Conservation (phyloP, 2,797 vertebrate genomes). For the Leucoraja ocellata region DNA sequence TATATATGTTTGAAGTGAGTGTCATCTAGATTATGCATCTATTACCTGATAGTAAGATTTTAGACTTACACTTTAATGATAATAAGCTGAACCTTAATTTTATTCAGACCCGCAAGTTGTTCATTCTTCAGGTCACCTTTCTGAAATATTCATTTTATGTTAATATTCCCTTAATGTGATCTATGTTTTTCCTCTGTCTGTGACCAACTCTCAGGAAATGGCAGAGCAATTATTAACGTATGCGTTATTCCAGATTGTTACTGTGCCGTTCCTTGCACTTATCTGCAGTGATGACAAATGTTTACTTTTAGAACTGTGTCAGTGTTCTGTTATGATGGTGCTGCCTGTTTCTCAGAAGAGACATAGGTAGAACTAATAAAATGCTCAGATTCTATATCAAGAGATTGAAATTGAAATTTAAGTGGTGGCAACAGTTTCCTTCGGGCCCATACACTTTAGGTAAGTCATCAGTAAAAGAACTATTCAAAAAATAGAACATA, state of each 20-base stretch:
- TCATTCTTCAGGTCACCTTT: neutral
- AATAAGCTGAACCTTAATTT: neutral
- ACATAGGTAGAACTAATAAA: neutral
- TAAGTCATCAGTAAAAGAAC: neutral
- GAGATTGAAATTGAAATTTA: neutral
- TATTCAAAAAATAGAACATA: too few relatives aligned
- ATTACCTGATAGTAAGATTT: neutral
- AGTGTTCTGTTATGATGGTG: neutral
- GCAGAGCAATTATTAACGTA: neutral
- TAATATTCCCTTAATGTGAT: neutral
- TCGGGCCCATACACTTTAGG: neutral
- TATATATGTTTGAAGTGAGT: neutral
- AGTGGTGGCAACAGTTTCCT: neutral
- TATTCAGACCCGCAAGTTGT: neutral
- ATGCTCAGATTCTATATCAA: neutral
- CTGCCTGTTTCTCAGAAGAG: too few relatives aligned
- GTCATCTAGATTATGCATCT: neutral
- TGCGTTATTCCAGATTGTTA: neutral
- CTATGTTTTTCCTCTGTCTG: neutral
- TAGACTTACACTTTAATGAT: neutral
- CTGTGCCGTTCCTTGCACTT: neutral
- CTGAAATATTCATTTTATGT: neutral
- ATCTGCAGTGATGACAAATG: neutral
- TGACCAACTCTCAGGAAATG: neutral
- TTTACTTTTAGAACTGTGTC: neutral